Base-by-base conservation (phyloP, 2,888 invertebrate genomes). In the Apotomis turbidana region DNA sequence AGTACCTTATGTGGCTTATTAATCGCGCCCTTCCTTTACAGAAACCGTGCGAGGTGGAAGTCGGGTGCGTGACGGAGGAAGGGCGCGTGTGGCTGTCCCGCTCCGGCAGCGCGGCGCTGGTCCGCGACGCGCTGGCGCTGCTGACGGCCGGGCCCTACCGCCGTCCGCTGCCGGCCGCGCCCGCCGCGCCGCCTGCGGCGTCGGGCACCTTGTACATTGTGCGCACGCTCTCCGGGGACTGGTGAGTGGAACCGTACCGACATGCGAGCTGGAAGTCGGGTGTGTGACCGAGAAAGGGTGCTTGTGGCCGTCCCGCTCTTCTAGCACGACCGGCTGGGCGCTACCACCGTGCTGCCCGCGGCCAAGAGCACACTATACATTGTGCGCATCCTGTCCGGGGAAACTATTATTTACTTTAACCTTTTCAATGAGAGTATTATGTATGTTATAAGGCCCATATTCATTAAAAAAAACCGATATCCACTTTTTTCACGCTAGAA, bases 181-280 rank as follows among this genome's bases (percentile, higher is more conserved):
- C 91, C 74, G 83, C 83, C 78, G 89, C 90, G 55, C 91, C 90
- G 78, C 80, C 90, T 76, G 86, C 90, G 74, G 78, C 76, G 72
- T 77, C 83, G 75, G 75, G 76, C 78, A 80, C 88, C 74, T 89
- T 92, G 70, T 94, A 91, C 88, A 90, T 93, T 81, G 93, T 92
- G 84, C 93, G 93, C 82, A 92, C 91, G 75, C 87, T 89, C 71
- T 87, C 87, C 75, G 93, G 93, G n/a, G 93, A 93, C 83, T 94
- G 93, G 93, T 93, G 52, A 68, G 78, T 76, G n/a, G 13, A 5
- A 44, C 15, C 4, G 9, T 8, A 15, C 15, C 15, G 0, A 27
- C 83, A 74, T 88, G 87, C 81, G 90, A 90, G 80, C 91, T 93
- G 82, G 90, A 91, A 80, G 92, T 93, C 78, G 89, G 90, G 2